Evolutionary conservation across 2,797 vertebrate species (phyloP).

Genomic region (Leptatherina wallacei): DNA sequence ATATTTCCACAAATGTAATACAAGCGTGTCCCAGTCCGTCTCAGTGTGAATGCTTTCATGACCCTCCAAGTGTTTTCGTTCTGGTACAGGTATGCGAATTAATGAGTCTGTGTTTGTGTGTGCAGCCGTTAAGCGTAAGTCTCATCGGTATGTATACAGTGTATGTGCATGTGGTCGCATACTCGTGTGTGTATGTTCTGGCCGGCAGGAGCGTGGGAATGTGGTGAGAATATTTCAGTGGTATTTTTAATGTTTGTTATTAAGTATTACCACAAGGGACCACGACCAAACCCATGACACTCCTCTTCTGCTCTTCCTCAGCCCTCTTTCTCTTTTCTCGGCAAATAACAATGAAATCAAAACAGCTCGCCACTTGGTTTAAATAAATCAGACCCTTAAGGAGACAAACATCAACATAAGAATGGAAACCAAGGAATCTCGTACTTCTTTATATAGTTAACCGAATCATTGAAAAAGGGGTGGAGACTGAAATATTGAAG

Average conservation of each 20-base stretch:
- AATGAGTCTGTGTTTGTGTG: constrained; percentile 18
- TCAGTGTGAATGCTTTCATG: neutral
- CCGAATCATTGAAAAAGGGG: neutral
- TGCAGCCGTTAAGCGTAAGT: constrained; percentile 5
- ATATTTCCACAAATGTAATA: constrained; percentile 13
- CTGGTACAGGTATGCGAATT: constrained; percentile 43
- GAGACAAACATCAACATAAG: constrained; percentile 27
- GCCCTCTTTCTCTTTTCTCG: constrained; percentile 36
- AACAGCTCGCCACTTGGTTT: constrained; percentile 36
- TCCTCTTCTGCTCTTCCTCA: constrained; percentile 51
- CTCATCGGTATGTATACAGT: constrained; percentile 33
- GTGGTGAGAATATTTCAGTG: constrained; percentile 82
- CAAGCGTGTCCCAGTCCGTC: neutral
- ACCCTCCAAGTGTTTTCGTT: constrained; percentile 35
- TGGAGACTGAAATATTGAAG: neutral
- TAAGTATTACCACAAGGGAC: constrained; percentile 86
- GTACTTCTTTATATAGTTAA: neutral
- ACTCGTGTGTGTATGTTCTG: constrained; percentile 54
- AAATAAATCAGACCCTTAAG: constrained; percentile 57
- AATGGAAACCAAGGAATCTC: neutral
- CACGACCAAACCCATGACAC: constrained; percentile 78
- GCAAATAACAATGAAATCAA: constrained; percentile 66
- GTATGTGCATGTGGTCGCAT: constrained; percentile 23
- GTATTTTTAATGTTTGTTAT: constrained; percentile 89
- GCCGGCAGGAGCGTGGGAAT: constrained; percentile 83